These are phyloP conservation scores for Diogma glabrata DNA, from an alignment of 2,888 invertebrate genomes.

Conservation along the genomic window DNA sequence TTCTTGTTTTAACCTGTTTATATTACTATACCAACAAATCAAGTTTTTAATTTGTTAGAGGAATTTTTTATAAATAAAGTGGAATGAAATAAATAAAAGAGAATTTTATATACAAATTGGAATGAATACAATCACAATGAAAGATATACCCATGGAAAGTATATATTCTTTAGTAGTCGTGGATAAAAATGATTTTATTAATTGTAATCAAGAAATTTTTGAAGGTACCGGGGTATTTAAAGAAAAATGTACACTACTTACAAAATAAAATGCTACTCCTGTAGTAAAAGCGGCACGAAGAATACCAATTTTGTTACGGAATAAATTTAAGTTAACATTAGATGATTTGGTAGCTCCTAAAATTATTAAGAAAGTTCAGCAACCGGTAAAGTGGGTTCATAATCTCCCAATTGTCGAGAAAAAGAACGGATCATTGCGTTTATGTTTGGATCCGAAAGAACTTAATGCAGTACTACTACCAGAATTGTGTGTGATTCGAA, in stretches of 20 bases:
- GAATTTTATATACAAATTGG: too few species aligned
- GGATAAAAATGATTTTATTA: not conserved
- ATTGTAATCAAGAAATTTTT: conserved; percentile 2
- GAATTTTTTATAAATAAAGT: too few species aligned
- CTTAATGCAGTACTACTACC: conserved; percentile 15
- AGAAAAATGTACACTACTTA: not conserved
- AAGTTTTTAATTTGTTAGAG: too few species aligned
- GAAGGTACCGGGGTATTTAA: conserved; percentile 8
- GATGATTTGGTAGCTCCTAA: not conserved
- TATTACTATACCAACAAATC: too few species aligned
- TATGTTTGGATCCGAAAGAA: conserved; percentile 16
- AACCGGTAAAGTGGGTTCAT: conserved; percentile 12
- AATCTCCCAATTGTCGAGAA: conserved; percentile 16
- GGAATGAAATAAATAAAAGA: too few species aligned
- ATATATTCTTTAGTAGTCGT: too few species aligned
- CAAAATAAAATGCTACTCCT: not conserved
- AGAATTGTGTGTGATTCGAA: conserved; percentile 16
- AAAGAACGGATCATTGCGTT: conserved; percentile 11
- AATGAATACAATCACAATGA: too few species aligned
- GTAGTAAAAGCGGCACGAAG: conserved; percentile 8
- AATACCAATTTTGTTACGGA: too few species aligned
- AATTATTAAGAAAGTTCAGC: conserved; percentile 1
- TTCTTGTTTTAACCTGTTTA: too few species aligned
- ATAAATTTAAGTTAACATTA: not conserved
- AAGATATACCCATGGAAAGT: too few species aligned